phyloP scores from a whole-genome alignment of 2,797 vertebrate genomes.

The Hydrophis major region DNA sequence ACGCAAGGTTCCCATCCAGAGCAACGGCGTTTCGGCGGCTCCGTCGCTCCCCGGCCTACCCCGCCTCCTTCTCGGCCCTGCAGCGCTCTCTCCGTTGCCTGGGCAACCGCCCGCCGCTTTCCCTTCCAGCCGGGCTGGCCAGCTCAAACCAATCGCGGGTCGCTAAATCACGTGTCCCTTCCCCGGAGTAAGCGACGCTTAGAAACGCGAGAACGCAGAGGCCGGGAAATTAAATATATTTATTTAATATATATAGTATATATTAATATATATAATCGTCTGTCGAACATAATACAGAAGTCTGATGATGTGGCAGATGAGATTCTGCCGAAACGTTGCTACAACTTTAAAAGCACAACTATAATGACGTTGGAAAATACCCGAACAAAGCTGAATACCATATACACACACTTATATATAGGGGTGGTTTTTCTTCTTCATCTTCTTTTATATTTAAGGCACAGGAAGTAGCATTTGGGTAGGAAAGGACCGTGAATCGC shows the following conservation, averaged over 20 bases:
- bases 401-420: no score
- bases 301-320: no score
- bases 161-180: not conserved
- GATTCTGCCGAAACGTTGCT: no score
- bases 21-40: not conserved
- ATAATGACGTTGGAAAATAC: no score
- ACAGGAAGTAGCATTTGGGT: not conserved
- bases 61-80: not conserved
- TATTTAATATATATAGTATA: no score
- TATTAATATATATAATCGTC: no score
- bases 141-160: slow-evolving; percentile 31
- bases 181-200: not conserved
- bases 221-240: no score
- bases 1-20: not conserved
- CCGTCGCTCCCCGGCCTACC: not conserved
- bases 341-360: no score
- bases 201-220: not conserved
- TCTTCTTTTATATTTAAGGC: not conserved
- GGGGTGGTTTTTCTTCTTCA: not conserved
- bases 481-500: not conserved
- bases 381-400: no score
- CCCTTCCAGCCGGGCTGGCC: not conserved
- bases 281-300: no score
- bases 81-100: slow-evolving; percentile 56
- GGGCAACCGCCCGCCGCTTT: slow-evolving; percentile 56